Base-by-base conservation (phyloP, 2,113 vertebrate species). In the Polypterus bichir region DNA sequence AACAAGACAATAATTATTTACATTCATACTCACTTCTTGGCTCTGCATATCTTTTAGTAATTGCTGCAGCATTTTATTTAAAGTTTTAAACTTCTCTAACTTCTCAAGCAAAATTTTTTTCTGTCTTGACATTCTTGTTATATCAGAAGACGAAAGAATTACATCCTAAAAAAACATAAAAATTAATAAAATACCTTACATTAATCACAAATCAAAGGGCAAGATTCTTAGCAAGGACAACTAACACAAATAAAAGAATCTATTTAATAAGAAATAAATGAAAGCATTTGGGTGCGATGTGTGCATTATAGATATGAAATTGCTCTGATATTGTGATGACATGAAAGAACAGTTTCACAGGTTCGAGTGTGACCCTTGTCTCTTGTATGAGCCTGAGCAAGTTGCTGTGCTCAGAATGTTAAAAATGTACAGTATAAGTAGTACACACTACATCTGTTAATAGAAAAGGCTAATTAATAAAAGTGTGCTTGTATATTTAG, bases 61-160 rank as follows among this genome's bases (percentile, higher is more conserved):
- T 60, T 79, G 74, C n/a, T 83, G 75, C 59, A 91, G 81, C 48
- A 74, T 73, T 68, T 76, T 73, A 70, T 88, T 90, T 11, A 79
- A 70, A 44, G 6, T 11, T 68, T 69, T 83, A 63, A 92, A 88
- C 56, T 74, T 74, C 57, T 85, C 83, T 73, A 90, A 64, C 69
- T 89, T 83, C 62, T 87, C 83, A 68, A 81, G 67, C 71, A 91
- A 61, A 60, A 88, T 77, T 66, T 76, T 73, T 55, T 75, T 85
- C 68, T 88, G 88, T 62, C 83, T 77, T 55, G 72, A 65, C 65
- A 83, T 71, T 63, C 63, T 68, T 10, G 60, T 70, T 52, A 82
- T 79, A 59, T 71, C 81, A 8, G 60, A 66, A 46, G 61, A 57
- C 63, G 68, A 75, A 68, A 75, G 60, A 65, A 70, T 77, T 11